Conservation (phyloP, 2,797 vertebrate genomes). For the Peromyscus eremicus region DNA sequence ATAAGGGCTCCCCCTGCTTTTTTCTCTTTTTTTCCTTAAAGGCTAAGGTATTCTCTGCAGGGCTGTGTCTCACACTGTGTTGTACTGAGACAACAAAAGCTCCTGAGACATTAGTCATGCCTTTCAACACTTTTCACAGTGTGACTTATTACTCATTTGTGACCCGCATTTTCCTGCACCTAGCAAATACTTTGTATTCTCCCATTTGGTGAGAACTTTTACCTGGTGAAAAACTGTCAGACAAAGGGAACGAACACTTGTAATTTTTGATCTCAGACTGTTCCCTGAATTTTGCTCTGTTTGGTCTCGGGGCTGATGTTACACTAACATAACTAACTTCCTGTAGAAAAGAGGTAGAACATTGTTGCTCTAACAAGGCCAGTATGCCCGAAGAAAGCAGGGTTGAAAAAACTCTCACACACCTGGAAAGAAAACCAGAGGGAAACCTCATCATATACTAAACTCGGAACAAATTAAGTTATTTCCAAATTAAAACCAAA, state of each 20-base stretch:
- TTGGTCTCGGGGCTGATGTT: neutral
- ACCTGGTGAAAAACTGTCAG: conserved; percentile 23
- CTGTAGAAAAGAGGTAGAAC: conserved; percentile 45
- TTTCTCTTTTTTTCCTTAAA: neutral
- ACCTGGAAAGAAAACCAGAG: conserved; percentile 27
- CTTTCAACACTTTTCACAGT: conserved; percentile 49
- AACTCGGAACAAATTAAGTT: conserved; percentile 18
- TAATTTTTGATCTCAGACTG: neutral
- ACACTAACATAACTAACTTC: neutral
- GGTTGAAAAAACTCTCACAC: conserved; percentile 10
- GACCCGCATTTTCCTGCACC: conserved; percentile 48
- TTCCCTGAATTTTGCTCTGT: neutral
- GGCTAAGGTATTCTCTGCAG: conserved; percentile 51
- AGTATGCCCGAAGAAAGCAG: neutral
- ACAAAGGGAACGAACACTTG: conserved; percentile 10
- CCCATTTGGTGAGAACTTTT: neutral
- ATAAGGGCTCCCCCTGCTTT: conserved; percentile 66
- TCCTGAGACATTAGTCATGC: conserved; percentile 70
- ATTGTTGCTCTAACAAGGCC: conserved; percentile 29
- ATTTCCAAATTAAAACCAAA: conserved; percentile 62
- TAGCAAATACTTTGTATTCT: conserved; percentile 58
- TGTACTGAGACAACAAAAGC: conserved; percentile 68
- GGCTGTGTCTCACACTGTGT: conserved; percentile 59
- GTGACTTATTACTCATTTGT: conserved; percentile 65
- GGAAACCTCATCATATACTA: neutral